These are phyloP conservation scores for Trichechus manatus DNA, from an alignment of 2,113 vertebrate species.

Conservation along the genomic window DNA sequence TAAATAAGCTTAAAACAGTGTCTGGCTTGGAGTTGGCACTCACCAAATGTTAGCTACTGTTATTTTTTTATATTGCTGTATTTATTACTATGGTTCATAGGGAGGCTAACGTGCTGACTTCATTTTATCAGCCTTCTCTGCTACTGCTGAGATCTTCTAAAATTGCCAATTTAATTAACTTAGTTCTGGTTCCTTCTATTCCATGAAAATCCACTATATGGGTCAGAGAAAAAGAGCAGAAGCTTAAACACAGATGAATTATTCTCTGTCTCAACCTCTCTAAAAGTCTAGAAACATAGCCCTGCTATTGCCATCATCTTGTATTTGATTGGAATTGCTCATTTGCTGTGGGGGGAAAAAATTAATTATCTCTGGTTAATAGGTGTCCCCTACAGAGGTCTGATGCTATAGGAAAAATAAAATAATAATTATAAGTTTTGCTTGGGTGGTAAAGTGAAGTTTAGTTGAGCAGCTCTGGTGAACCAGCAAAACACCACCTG, in stretches of 20 bases:
- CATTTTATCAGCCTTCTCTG: neutral
- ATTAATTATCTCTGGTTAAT: neutral
- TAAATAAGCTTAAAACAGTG: neutral
- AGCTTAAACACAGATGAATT: neutral
- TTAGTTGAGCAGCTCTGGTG: neutral
- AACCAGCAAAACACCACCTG: neutral
- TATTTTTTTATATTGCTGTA: neutral
- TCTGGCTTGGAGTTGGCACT: neutral
- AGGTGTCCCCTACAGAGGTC: neutral
- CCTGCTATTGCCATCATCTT: neutral
- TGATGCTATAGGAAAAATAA: neutral
- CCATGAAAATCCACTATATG: neutral
- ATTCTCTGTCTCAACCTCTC: neutral
- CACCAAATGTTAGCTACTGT: neutral
- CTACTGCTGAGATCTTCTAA: neutral
- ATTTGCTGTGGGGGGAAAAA: neutral
- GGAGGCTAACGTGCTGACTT: slow-evolving; percentile 9
- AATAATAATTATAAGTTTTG: neutral
- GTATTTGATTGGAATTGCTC: neutral
- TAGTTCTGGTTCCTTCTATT: neutral
- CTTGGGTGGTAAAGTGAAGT: neutral
- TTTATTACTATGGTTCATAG: neutral
- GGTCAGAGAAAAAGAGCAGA: neutral
- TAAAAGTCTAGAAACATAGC: neutral
- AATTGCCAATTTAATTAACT: neutral